Base-by-base conservation (phyloP, 2,113 vertebrate species). In the Petromus typicus region DNA sequence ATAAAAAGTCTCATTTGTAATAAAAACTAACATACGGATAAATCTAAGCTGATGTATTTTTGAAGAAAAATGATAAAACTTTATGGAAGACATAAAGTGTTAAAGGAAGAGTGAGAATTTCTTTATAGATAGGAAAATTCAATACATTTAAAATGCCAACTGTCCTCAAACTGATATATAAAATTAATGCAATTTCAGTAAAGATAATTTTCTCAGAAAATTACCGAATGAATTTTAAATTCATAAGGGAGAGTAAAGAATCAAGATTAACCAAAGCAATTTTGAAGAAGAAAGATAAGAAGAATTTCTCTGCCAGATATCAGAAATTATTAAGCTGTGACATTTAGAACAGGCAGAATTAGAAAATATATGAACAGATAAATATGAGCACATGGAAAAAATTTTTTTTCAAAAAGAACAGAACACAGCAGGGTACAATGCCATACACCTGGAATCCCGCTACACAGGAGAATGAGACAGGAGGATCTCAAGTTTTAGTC, bases 201-300 rank as follows among this genome's bases (percentile, higher is more conserved):
- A 61, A 73, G 45, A 75, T 51, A 57, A 48, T 40, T 51, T 67
- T 51, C 45, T 59, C 37, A 86, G 17, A 63, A 69, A 93, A 66
- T 78, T 48, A 30, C 25, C 23, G 51, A 80, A 32, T 40, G 67
- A 79, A 67, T 80, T 67, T 40, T 79, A 78, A 80, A 37, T 69
- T 79, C 63, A 37, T 56, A 43, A n/a, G 45, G 45, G 59, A 80
- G 16, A 86, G 32, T 22, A 86, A 32, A 79, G 37, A 59, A 59
- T 67, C 61, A 37, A 93, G 51, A 86, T 59, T 48, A 86, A 32
- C 16, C 40, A 86, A 86, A 67, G 48, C 61, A 80, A 79, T 86
- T 93, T 67, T 48, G 83, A 30, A 59, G 27, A 92, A 92, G 48
- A 84, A 85, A 66, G 73, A 78, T 78, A 67, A 90, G n/a, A 12